Evolutionary conservation across 2,797 vertebrate genomes (phyloP), one percentile per base, ranked within the genome.

Genomic region (Scleropages formosus): DNA sequence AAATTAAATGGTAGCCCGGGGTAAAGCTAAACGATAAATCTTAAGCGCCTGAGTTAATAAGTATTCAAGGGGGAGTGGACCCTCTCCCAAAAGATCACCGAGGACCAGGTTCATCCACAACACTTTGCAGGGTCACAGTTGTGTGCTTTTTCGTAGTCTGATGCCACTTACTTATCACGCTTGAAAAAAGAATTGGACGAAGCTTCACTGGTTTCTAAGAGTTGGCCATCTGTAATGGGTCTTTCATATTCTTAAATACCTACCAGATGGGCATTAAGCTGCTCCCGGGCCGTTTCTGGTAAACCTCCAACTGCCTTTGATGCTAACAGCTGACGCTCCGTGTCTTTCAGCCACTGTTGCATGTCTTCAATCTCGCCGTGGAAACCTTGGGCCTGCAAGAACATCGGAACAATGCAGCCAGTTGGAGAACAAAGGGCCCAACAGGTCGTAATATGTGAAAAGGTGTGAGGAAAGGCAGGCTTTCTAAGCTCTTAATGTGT

Each of bases 361-460:
- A 99, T 92, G 89, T 98, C 96, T 92, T 99, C 97, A 87, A 98
- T 95, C 89, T 99, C 97, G 75, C 96, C 94, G 91, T 98, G 98
- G 94, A 99, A 99, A 93, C 98, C 97, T 88, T 99, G 97, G 83
- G 98, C 97, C 98, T 99, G 81, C 85, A 93, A 91, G 82, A 93
- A 8, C 85, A 26, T 13, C 12, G 84, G 68, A 85, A 65, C 89
- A 93, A 88, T 86, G 84, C 85, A 87, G 89, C 78, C 84, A 83
- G 84, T 76, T 79, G 91, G 84, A 92, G 83, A 78, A 90, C 88
- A 91, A 90, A 88, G 84, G 85, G 84, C 83, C 47, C 16, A 8
- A 20, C 39, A 53, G 24, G 26, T 59, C 12, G 69, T 10, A 24
- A 20, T 16, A 49, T 10, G 27, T 39, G 31, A 20, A 12, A 53